Percentiles rank a stretch among this genome's conserved stretches.
These are phyloP conservation scores for Pterois miles DNA, from an alignment of 2,797 vertebrate species.

Conservation along the genomic window DNA sequence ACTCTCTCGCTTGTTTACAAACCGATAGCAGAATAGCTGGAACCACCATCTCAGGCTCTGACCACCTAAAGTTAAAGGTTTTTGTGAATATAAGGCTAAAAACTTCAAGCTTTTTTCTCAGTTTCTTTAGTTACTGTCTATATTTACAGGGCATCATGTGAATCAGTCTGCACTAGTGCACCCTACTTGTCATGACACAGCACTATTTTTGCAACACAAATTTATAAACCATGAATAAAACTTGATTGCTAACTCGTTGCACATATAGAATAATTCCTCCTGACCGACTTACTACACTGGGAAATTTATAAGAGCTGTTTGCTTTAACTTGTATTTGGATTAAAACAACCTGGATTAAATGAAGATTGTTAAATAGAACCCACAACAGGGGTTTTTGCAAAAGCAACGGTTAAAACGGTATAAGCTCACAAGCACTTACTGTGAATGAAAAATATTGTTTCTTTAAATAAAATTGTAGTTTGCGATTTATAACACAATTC, in stretches of 20 bases:
- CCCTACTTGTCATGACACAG: too few relatives aligned
- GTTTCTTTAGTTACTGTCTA: neutral
- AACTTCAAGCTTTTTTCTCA: too few relatives aligned
- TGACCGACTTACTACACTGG: neutral
- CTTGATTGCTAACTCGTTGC: too few relatives aligned
- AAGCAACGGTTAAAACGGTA: neutral
- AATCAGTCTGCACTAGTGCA: too few relatives aligned
- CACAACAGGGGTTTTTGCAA: too few relatives aligned
- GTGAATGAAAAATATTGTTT: neutral
- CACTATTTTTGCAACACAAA: neutral
- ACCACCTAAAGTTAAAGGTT: neutral
- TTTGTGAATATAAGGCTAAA: neutral
- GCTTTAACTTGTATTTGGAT: constrained; percentile 10
- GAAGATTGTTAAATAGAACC: neutral
- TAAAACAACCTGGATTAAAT: neutral
- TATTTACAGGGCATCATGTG: neutral
- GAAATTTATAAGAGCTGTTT: neutral
- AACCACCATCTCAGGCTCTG: neutral
- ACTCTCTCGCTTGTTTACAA: neutral
- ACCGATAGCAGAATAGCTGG: neutral
- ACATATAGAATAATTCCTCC: neutral
- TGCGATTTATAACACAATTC: neutral
- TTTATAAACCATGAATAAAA: neutral
- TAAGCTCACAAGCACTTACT: neutral
- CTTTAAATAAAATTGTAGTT: neutral